These are phyloP conservation scores for Cabera pusaria DNA, from an alignment of 2,888 invertebrate genomes.

Conservation along the genomic window DNA sequence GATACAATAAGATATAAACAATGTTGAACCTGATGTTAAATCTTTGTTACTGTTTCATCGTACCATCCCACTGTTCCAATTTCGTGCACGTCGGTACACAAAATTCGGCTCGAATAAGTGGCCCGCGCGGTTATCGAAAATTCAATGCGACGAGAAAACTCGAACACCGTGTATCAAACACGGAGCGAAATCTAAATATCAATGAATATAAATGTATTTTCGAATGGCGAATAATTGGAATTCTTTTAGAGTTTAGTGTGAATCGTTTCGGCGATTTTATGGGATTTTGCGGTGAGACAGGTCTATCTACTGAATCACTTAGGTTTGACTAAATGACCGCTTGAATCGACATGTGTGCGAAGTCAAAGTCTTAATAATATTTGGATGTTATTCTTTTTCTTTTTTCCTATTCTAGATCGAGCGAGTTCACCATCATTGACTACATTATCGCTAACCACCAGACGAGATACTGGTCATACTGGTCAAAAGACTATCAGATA, in stretches of 20 bases:
- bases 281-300: conserved; percentile 13
- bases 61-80: conserved; percentile 48
- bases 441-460: too few species aligned
- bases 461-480: too few species aligned
- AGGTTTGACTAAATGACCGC: too few species aligned
- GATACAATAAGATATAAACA: too few species aligned
- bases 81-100: conserved; percentile 60
- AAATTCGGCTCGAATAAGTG: conserved; percentile 63
- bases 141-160: conserved; percentile 43
- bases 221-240: conserved; percentile 33
- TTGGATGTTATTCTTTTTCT: too few species aligned
- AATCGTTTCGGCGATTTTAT: conserved; percentile 24
- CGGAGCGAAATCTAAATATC: conserved; percentile 35
- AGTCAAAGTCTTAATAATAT: too few species aligned
- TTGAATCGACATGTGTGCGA: too few species aligned
- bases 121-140: conserved; percentile 60
- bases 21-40: too few species aligned
- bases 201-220: conserved; percentile 36
- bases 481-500: too few species aligned
- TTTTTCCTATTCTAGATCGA: too few species aligned
- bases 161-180: conserved; percentile 41
- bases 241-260: conserved; percentile 25
- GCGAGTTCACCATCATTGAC: too few species aligned
- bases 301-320: too few species aligned
- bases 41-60: conserved; percentile 6